Conservation (phyloP, 2,888 invertebrate genomes). For the Dicranocentrus wangi region DNA sequence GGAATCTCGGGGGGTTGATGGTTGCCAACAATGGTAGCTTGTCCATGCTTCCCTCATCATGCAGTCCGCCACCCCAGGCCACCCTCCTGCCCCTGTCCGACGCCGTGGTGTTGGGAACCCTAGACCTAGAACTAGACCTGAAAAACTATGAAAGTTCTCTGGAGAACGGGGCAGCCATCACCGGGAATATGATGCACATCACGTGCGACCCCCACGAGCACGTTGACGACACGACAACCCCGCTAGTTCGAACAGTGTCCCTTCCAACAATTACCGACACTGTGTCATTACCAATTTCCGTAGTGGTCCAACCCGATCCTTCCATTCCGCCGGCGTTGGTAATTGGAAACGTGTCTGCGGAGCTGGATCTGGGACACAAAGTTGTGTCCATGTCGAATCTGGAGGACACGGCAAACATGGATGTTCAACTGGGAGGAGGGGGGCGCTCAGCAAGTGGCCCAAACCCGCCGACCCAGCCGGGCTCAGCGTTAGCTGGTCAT, state of each 20-base stretch:
- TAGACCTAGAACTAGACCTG: constrained; percentile 53
- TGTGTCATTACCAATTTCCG: constrained; percentile 62
- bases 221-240: constrained; percentile 56
- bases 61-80: constrained; percentile 15
- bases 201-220: constrained; percentile 42
- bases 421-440: background rate
- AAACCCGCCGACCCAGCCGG: constrained; percentile 29
- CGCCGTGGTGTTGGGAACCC: constrained; percentile 55
- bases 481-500: constrained; percentile 21
- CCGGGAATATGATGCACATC: constrained; percentile 31
- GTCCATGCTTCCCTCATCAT: constrained; percentile 13
- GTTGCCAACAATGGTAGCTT: constrained; percentile 1
- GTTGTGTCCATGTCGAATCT: constrained; percentile 65
- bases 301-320: constrained; percentile 69
- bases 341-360: constrained; percentile 63
- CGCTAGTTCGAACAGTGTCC: constrained; percentile 68
- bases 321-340: constrained; percentile 62
- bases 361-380: constrained; percentile 62
- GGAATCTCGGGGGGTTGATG: constrained; percentile 18
- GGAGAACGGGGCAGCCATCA: constrained; percentile 11
- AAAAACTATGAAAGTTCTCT: constrained; percentile 20
- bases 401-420: constrained; percentile 17
- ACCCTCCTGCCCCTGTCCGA: constrained; percentile 59
- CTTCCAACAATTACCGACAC: constrained; percentile 70
- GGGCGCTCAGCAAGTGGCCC: background rate